A percentile compares a stretch with the other conserved stretches of the same genome.
Conservation (phyloP, 2,113 vertebrate genomes). For the Atractosteus spatula region DNA sequence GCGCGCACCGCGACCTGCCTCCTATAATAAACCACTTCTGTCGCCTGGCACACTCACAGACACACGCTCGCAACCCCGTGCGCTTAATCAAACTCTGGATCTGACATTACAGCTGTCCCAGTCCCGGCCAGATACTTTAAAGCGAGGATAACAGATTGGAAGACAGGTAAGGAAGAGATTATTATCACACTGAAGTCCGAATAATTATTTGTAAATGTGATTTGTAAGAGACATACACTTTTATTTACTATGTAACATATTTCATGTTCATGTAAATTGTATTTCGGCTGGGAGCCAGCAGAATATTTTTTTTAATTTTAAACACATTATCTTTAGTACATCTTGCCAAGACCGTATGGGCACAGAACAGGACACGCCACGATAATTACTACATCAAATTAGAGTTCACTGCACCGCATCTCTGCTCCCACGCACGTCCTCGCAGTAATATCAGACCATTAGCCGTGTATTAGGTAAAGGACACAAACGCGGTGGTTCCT, state of each 20-base stretch:
- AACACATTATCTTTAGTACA: slow-evolving; percentile 20
- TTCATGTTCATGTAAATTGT: not conserved
- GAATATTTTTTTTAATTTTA: slow-evolving; percentile 7
- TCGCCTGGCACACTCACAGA: slow-evolving; percentile 40
- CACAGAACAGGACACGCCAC: too few species aligned
- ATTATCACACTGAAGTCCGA: not conserved
- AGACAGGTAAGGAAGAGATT: slow-evolving; percentile 24
- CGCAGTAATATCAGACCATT: too few species aligned
- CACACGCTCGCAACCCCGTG: slow-evolving; percentile 19
- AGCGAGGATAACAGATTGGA: slow-evolving; percentile 25
- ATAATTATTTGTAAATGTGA: not conserved
- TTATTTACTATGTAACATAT: not conserved
- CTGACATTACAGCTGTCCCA: slow-evolving; percentile 9
- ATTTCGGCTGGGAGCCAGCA: too few species aligned
- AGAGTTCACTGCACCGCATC: too few species aligned
- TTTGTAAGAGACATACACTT: not conserved
- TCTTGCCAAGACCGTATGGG: not conserved
- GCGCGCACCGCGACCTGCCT: slow-evolving; percentile 41
- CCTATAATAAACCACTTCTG: slow-evolving; percentile 38
- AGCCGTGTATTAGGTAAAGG: too few species aligned
- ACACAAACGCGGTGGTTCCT: too few species aligned
- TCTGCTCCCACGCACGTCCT: too few species aligned
- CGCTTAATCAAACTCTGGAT: slow-evolving; percentile 13
- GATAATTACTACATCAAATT: too few species aligned
- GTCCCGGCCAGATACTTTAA: not conserved